phyloP scores from a whole-genome alignment of 2,888 invertebrate species.

The Eustalomyia histrio region DNA sequence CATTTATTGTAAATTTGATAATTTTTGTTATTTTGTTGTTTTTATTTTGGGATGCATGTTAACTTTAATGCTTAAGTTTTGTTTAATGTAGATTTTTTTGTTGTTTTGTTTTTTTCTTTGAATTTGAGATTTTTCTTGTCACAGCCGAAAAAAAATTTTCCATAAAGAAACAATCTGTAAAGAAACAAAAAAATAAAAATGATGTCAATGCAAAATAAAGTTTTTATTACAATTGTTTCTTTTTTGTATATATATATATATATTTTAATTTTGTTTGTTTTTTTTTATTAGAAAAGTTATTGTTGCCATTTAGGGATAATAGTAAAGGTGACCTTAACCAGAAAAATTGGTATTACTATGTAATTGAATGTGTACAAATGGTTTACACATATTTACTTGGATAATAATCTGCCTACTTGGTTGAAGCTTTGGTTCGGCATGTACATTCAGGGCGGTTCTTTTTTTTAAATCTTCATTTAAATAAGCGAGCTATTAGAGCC shows the following conservation, averaged over 20 bases:
- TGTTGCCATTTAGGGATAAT: constrained; percentile 13
- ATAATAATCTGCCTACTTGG: no score
- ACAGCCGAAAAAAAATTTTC: constrained; percentile 6
- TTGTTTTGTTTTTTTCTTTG: constrained; percentile 5
- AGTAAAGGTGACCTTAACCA: constrained; percentile 9
- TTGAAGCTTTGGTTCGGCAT: no score
- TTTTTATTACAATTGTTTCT: constrained; percentile 41
- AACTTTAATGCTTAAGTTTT: constrained; percentile 8
- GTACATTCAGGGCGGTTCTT: no score
- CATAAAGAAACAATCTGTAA: constrained; percentile 44
- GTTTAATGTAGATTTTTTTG: background rate
- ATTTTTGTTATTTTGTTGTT: background rate
- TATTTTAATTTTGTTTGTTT: constrained; percentile 31
- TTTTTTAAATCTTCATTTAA: no score
- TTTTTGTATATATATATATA: no score
- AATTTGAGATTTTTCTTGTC: constrained; percentile 8
- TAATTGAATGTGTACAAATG: no score
- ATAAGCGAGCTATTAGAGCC: no score
- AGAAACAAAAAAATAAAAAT: constrained; percentile 48
- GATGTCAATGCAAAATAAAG: constrained; percentile 42
- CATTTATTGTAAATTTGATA: constrained; percentile 38
- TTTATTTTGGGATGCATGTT: constrained; percentile 13
- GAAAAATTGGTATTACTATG: no score
- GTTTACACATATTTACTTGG: no score
- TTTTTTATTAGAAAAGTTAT: constrained; percentile 46